A percentile compares a stretch with the other conserved stretches of the same genome.
Conservation (phyloP, 2,113 vertebrate species). For the Aix galericulata region DNA sequence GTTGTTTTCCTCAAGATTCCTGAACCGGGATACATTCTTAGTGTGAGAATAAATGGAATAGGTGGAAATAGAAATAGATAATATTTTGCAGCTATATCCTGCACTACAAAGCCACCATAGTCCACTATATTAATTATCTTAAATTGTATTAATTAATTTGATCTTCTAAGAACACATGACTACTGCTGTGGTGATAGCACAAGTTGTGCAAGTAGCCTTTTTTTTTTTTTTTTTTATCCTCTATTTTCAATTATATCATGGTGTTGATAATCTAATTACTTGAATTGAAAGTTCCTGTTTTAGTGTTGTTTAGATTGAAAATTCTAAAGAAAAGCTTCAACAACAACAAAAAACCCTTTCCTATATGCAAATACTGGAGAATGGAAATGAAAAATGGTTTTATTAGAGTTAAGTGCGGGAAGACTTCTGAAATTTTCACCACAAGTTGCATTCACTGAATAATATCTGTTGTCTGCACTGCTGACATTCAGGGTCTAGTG, state of each 20-base stretch:
- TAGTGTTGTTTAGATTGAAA: not conserved
- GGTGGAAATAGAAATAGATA: not conserved
- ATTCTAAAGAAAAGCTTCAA: not conserved
- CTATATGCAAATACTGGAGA: not conserved
- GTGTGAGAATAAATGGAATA: no score
- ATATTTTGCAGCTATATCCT: not conserved
- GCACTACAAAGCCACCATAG: not conserved
- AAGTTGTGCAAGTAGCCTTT: not conserved
- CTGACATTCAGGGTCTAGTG: not conserved
- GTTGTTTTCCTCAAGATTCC: not conserved
- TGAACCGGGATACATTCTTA: not conserved
- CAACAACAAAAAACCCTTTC: not conserved
- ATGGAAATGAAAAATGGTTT: not conserved
- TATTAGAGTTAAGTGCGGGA: not conserved
- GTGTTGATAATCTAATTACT: not conserved
- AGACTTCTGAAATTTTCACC: not conserved
- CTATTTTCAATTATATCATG: not conserved
- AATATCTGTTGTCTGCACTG: not conserved
- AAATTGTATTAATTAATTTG: not conserved
- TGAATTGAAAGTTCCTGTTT: not conserved
- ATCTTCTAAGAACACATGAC: not conserved
- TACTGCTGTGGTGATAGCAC: not conserved
- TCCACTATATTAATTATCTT: not conserved
- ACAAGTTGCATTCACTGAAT: not conserved
- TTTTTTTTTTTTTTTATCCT: not conserved